These are phyloP conservation scores for Serranus cabrilla DNA, from an alignment of 2,797 vertebrate genomes.

Conservation along the genomic window DNA sequence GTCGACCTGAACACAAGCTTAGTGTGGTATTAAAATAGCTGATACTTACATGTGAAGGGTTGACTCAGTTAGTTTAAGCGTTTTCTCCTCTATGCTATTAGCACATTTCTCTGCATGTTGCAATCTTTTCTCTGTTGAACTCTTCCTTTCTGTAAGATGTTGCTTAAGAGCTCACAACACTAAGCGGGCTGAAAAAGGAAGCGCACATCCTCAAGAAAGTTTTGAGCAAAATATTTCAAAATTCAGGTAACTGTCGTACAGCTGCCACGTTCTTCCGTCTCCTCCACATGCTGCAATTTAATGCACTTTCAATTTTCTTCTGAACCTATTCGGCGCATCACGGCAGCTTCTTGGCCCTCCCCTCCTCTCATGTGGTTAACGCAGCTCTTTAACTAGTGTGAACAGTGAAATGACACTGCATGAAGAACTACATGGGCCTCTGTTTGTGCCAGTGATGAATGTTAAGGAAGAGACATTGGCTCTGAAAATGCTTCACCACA, in stretches of 20 bases:
- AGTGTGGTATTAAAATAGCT: not conserved
- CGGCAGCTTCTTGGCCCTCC: not conserved
- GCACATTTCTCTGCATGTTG: slow-evolving; percentile 46
- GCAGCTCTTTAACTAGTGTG: slow-evolving; percentile 15
- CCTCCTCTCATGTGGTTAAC: slow-evolving; percentile 69
- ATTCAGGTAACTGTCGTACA: not conserved
- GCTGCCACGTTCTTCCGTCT: slow-evolving; percentile 9
- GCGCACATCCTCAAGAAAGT: slow-evolving; percentile 22
- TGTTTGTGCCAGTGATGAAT: not conserved
- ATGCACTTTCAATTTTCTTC: slow-evolving; percentile 52
- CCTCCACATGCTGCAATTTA: slow-evolving; percentile 24
- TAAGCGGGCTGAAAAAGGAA: slow-evolving; percentile 49
- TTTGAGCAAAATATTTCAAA: slow-evolving; percentile 17
- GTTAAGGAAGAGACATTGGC: not conserved
- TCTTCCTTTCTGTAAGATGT: slow-evolving; percentile 43
- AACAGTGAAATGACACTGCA: slow-evolving; percentile 12
- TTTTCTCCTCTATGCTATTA: slow-evolving; percentile 12
- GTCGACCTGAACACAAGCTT: not conserved
- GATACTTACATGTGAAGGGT: slow-evolving; percentile 70
- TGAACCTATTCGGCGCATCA: slow-evolving; percentile 28
- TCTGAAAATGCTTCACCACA: not conserved
- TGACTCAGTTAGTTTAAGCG: slow-evolving; percentile 4
- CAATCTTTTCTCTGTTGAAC: slow-evolving; percentile 32
- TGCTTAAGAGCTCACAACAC: slow-evolving; percentile 56
- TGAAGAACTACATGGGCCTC: not conserved